These are phyloP conservation scores for Acholoe squamosa DNA, from an alignment of 2,888 invertebrate genomes.

Conservation along the genomic window DNA sequence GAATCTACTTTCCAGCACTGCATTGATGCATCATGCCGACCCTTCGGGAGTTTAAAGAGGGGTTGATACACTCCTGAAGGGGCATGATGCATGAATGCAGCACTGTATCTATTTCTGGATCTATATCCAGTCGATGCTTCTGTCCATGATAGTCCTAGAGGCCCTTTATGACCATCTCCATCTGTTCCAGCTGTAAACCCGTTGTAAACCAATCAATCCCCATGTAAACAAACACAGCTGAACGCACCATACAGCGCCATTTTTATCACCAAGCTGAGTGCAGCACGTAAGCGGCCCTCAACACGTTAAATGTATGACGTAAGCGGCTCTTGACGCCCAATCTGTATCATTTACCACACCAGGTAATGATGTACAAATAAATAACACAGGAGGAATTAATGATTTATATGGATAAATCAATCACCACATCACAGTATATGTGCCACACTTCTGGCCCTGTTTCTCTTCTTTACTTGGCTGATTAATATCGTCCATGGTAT, in stretches of 20 bases:
- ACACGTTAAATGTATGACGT: not conserved
- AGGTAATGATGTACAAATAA: not conserved
- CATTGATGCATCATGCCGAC: no score
- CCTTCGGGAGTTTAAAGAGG: no score
- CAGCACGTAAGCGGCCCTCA: slow-evolving; percentile 19
- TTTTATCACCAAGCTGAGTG: not conserved
- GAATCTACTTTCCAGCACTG: no score
- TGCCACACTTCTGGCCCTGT: not conserved
- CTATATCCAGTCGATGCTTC: no score
- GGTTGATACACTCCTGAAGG: no score
- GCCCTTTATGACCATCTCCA: not conserved
- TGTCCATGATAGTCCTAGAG: no score
- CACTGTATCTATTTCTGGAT: no score
- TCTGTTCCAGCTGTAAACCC: not conserved
- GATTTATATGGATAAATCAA: not conserved
- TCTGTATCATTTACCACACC: not conserved
- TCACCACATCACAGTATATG: no score
- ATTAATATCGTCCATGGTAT: not conserved
- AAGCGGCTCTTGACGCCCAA: slow-evolving; percentile 2
- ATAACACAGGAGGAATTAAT: not conserved
- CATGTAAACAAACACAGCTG: slow-evolving; percentile 33
- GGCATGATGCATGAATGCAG: no score
- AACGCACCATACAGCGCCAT: not conserved
- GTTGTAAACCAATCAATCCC: not conserved
- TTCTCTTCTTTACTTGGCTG: no score